Percentiles rank a stretch among this genome's conserved stretches.
Evolutionary conservation across 2,888 invertebrate genomes (phyloP).

Genomic region (Agriopis aurantiaria): DNA sequence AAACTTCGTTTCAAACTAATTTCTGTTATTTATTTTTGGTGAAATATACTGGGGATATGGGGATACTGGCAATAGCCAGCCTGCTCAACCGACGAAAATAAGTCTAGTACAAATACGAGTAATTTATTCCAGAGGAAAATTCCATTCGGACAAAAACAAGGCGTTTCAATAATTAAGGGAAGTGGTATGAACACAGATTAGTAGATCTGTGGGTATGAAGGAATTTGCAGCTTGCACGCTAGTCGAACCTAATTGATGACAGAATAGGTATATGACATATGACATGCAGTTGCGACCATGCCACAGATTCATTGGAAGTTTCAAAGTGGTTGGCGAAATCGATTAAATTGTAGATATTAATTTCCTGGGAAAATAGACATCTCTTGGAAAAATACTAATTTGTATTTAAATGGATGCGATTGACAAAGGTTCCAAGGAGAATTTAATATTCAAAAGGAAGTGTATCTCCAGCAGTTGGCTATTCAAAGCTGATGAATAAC

Average conservation of each 20-base stretch:
- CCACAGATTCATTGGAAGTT: constrained; percentile 42
- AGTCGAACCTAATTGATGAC: constrained; percentile 48
- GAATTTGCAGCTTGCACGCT: constrained; percentile 49
- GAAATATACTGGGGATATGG: neutral
- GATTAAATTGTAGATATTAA: constrained; percentile 23
- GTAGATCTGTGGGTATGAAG: too few species aligned
- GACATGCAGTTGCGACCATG: constrained; percentile 49
- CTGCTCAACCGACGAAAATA: neutral
- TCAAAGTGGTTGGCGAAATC: constrained; percentile 22
- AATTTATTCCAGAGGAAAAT: constrained; percentile 10
- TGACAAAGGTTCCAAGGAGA: neutral
- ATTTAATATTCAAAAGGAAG: neutral
- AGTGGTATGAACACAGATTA: too few species aligned
- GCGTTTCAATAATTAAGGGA: constrained; percentile 21
- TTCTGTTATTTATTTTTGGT: too few species aligned
- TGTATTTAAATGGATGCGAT: too few species aligned
- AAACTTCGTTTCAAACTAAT: too few species aligned
- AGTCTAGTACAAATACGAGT: neutral
- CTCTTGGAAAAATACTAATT: neutral
- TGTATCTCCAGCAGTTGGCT: neutral
- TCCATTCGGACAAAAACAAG: constrained; percentile 12
- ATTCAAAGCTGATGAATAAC: neutral
- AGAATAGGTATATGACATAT: constrained; percentile 35
- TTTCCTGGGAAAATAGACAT: constrained; percentile 16
- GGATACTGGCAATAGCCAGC: neutral